Percentiles rank a stretch among this genome's conserved stretches.
These are phyloP conservation scores for Neoscelio sp. DNA, from an alignment of 2,888 invertebrate genomes.

Conservation along the genomic window DNA sequence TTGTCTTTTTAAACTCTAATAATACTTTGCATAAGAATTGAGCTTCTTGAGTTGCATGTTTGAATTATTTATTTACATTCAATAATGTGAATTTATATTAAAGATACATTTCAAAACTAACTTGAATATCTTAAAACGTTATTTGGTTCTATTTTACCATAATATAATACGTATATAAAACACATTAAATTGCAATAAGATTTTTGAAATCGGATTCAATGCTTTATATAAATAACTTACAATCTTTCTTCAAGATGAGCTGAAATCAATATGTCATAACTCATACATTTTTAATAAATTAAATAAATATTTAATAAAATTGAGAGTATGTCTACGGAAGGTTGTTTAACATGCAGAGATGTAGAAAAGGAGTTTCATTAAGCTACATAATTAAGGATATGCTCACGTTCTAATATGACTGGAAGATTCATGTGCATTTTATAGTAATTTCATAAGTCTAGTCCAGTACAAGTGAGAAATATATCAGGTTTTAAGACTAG, in stretches of 20 bases:
- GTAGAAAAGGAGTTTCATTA: background rate
- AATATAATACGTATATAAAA: too few species aligned
- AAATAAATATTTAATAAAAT: slow-evolving; percentile 15
- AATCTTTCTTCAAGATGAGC: background rate
- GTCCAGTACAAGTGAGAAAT: too few species aligned
- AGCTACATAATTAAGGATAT: too few species aligned
- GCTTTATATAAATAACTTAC: slow-evolving; percentile 11
- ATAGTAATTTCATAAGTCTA: too few species aligned
- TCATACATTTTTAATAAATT: background rate
- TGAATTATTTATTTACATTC: slow-evolving; percentile 1
- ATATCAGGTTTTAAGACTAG: too few species aligned
- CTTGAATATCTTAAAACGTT: too few species aligned
- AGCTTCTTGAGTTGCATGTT: too few species aligned
- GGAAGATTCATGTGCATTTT: too few species aligned
- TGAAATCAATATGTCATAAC: slow-evolving; percentile 5
- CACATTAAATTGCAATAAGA: background rate
- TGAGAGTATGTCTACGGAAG: background rate
- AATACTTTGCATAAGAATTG: slow-evolving; percentile 41
- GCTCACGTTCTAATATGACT: too few species aligned
- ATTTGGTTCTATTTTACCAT: background rate
- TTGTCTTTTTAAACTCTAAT: slow-evolving; percentile 21
- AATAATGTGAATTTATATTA: background rate
- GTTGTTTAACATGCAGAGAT: too few species aligned
- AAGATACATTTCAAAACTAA: too few species aligned
- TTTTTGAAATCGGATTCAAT: slow-evolving; percentile 12